Evolutionary conservation across 2,888 invertebrate species (phyloP).

Genomic region (Tenthredo notha): DNA sequence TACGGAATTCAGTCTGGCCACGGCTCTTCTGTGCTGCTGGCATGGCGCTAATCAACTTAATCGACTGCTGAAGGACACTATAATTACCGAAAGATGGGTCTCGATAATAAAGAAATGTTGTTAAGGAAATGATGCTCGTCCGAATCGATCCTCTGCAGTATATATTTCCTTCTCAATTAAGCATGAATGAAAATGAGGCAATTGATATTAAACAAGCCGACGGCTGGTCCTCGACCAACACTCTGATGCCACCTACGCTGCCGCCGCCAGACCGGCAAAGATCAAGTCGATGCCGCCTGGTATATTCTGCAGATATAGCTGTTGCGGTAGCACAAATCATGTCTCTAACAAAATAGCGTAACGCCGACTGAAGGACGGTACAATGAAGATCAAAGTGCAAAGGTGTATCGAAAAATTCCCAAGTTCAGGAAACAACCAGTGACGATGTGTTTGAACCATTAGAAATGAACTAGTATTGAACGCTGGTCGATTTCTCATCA

Average conservation of each 20-base stretch:
- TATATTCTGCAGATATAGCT: slow-evolving; percentile 23
- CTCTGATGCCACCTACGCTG: slow-evolving; percentile 4
- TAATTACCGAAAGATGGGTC: slow-evolving; percentile 11
- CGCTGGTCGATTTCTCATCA: not conserved
- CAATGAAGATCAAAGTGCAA: slow-evolving; percentile 41
- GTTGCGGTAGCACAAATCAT: slow-evolving; percentile 14
- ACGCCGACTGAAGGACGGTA: slow-evolving; percentile 1
- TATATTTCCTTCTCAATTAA: not conserved
- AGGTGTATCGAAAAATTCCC: slow-evolving; percentile 8
- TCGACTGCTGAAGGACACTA: not conserved
- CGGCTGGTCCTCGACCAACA: not conserved
- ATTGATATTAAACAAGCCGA: not conserved
- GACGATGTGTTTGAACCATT: not conserved
- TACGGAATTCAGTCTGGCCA: not conserved
- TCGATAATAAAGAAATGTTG: not conserved
- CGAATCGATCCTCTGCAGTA: not conserved
- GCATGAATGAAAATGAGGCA: not conserved
- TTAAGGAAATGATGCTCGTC: not conserved
- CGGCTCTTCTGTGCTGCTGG: not conserved
- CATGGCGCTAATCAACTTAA: not conserved
- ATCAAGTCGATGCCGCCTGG: slow-evolving; percentile 22
- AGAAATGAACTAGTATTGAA: not conserved
- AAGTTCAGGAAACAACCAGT: not conserved
- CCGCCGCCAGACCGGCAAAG: slow-evolving; percentile 20
- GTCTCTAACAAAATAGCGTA: slow-evolving; percentile 33